Evolutionary conservation across 2,797 vertebrate genomes (phyloP).

Genomic region (Capromys pilorides): DNA sequence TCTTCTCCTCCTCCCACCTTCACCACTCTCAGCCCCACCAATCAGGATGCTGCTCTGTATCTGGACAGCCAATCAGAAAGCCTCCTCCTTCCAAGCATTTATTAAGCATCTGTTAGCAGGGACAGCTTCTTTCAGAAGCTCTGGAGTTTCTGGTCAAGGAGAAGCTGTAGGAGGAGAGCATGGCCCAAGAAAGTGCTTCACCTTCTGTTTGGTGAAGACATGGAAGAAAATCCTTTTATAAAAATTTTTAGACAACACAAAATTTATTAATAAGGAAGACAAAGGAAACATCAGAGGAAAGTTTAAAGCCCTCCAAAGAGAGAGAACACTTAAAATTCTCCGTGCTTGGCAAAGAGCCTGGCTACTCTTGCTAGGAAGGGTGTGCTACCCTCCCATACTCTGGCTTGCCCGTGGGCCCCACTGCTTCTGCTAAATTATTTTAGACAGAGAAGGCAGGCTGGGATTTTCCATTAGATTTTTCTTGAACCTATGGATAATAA

Average conservation of each 20-base stretch:
- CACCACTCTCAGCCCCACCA: background rate
- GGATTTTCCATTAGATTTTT: slow-evolving; percentile 45
- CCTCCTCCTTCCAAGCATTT: background rate
- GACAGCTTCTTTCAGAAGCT: background rate
- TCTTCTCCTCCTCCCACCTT: background rate
- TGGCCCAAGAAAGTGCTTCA: rapidly evolving
- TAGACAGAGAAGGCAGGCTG: background rate
- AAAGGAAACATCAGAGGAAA: background rate
- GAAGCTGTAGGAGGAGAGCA: background rate
- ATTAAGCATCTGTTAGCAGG: background rate
- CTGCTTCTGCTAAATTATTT: background rate
- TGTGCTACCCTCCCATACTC: background rate
- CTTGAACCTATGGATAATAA: slow-evolving; percentile 19
- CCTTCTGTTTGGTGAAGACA: background rate
- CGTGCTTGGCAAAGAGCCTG: slow-evolving; percentile 4
- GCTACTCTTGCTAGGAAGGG: background rate
- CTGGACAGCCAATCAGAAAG: slow-evolving; percentile 40
- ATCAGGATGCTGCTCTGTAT: background rate
- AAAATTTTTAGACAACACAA: background rate
- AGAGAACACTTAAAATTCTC: background rate
- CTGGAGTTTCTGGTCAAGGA: background rate
- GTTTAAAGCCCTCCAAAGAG: background rate
- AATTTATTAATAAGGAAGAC: background rate
- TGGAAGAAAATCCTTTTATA: background rate
- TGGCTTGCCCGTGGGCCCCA: background rate